Evolutionary conservation across 2,113 vertebrate species (phyloP), one percentile per base, ranked within the genome.

Genomic region (Onychostruthus taczanowskii): DNA sequence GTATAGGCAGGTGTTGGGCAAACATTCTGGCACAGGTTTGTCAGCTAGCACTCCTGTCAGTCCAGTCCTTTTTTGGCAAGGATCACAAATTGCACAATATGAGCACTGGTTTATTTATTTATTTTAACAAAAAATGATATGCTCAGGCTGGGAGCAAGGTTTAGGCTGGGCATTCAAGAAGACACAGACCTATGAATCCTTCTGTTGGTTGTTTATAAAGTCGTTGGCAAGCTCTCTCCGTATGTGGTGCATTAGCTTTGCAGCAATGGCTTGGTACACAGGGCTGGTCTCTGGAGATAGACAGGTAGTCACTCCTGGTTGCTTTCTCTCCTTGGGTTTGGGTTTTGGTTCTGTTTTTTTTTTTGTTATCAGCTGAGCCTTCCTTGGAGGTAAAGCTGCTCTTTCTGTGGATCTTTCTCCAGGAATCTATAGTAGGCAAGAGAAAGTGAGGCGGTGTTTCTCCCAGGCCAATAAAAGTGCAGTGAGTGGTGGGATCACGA

Each of bases 151-250:
- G 56, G 46, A 64, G 15, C 7, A 37, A 39, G 44, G 19, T 43
- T 80, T 93, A 43, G 49, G 8, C 19, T 46, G 16, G 22, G 18
- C 9, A 74, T 73, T 88, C 41, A 59, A 59, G 75, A 76, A 59
- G 50, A 47, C 50, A 44, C 58, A 80, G 30, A 10, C 4, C 37
- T 4, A 3, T 64, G 49, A 73, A 39, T 50, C 21, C 43, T 87
- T 87, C 28, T 2, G 4, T 4, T 50, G 9, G 20, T 41, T 18
- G 5, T 15, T 69, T 41, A 41, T 41, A 31, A 89, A 64, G 50
- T 22, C 6, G 2, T 39, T 3, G 2, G 7, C 0, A 3, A 76
- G 33, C 33, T 80, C 8, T 52, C 44, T 73, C 33, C 0, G 0
- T 31, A 6, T 1, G 2, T 21, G 44, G 8, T n/a, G 4, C 2